These are phyloP conservation scores for Arctopsyche grandis DNA, from an alignment of 1,140 invertebrate genomes.

Conservation along the genomic window DNA sequence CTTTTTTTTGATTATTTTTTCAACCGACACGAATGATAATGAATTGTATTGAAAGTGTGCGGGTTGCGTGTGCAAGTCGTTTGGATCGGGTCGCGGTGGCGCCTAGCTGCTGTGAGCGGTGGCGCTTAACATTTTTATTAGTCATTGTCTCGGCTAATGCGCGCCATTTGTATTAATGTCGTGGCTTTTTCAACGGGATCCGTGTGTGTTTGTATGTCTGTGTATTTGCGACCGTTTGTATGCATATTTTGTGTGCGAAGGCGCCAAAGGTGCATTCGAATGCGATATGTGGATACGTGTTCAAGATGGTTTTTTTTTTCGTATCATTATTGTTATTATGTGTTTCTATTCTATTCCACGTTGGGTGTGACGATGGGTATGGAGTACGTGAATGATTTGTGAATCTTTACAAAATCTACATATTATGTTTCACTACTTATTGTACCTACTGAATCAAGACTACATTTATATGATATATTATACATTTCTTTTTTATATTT, in stretches of 20 bases:
- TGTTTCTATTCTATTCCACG: too few relatives aligned
- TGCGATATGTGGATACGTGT: not conserved
- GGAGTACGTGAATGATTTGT: too few relatives aligned
- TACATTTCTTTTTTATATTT: too few relatives aligned
- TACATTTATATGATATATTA: too few relatives aligned
- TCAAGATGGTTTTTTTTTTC: too few relatives aligned
- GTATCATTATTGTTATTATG: too few relatives aligned
- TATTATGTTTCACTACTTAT: too few relatives aligned
- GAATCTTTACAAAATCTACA: too few relatives aligned
- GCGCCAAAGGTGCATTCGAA: not conserved
- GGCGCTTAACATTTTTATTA: conserved; percentile 23
- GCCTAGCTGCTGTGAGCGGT: not conserved
- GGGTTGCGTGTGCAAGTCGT: not conserved
- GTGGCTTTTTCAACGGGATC: not conserved
- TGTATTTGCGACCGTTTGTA: not conserved
- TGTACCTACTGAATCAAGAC: too few relatives aligned
- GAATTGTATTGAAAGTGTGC: too few relatives aligned
- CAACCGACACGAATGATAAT: too few relatives aligned
- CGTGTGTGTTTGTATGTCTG: not conserved
- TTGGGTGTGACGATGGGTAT: too few relatives aligned
- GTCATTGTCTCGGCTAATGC: conserved; percentile 29
- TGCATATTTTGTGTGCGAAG: not conserved
- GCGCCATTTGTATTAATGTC: conserved; percentile 17
- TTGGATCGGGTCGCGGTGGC: conserved; percentile 11
- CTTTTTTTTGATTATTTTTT: not conserved